A percentile compares a stretch with the other conserved stretches of the same genome.
phyloP scores from a whole-genome alignment of 2,888 invertebrate genomes.

The Drosophila parthenogenetica region DNA sequence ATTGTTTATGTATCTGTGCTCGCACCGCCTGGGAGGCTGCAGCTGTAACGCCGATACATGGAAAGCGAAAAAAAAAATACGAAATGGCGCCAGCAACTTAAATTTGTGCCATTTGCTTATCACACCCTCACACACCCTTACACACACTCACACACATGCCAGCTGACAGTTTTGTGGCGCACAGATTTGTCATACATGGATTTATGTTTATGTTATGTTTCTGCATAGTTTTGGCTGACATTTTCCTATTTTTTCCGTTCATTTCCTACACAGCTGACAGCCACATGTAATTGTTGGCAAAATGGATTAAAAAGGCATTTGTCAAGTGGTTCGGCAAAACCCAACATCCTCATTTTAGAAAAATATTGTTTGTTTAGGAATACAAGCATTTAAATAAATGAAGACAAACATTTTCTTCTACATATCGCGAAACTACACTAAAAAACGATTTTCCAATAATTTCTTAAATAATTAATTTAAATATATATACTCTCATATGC shows the following conservation, averaged over 20 bases:
- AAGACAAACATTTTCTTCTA: not conserved
- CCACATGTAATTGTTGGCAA: slow-evolving; percentile 68
- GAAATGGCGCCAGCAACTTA: slow-evolving; percentile 58
- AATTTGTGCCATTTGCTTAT: slow-evolving; percentile 78
- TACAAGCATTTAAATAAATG: slow-evolving; percentile 39
- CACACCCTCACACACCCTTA: slow-evolving; percentile 41
- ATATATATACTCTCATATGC: too few relatives aligned
- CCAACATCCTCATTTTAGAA: slow-evolving; percentile 30
- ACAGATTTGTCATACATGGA: slow-evolving; percentile 78
- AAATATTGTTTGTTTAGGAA: slow-evolving; percentile 43
- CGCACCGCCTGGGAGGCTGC: slow-evolving; percentile 63
- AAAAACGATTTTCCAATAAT: not conserved
- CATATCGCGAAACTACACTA: slow-evolving; percentile 16
- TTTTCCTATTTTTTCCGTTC: slow-evolving; percentile 17
- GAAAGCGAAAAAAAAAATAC: slow-evolving; percentile 21
- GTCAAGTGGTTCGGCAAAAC: slow-evolving; percentile 59
- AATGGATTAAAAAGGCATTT: slow-evolving; percentile 77
- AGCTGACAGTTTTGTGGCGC: slow-evolving; percentile 72
- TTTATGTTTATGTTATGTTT: slow-evolving; percentile 74
- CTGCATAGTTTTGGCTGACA: slow-evolving; percentile 54
- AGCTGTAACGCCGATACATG: slow-evolving; percentile 50
- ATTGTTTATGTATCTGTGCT: slow-evolving; percentile 14
- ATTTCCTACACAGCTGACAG: slow-evolving; percentile 57
- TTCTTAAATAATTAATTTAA: too few relatives aligned
- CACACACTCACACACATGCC: slow-evolving; percentile 13